These are phyloP conservation scores for Threskiornis aethiopicus DNA, from an alignment of 2,797 vertebrate genomes.

Conservation along the genomic window DNA sequence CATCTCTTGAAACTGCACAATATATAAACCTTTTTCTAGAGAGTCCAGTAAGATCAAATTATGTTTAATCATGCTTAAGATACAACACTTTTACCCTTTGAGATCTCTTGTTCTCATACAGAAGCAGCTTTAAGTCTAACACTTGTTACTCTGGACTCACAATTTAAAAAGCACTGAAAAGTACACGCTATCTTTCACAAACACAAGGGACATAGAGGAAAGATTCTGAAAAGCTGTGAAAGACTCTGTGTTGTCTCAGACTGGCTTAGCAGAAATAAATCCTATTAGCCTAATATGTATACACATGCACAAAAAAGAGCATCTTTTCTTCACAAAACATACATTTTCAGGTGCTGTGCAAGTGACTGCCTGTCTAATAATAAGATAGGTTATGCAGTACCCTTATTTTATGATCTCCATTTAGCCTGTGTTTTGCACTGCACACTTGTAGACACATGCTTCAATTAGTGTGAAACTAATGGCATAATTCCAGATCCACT, in stretches of 20 bases:
- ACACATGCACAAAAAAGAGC: not conserved
- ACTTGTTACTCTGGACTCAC: not conserved
- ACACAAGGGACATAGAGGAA: not conserved
- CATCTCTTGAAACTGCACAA: not conserved
- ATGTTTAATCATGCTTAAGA: not conserved
- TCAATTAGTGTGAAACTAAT: slow-evolving; percentile 60
- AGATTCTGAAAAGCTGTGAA: not conserved
- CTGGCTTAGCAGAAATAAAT: slow-evolving; percentile 19
- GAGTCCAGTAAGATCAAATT: not conserved
- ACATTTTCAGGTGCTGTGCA: not conserved
- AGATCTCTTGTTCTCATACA: not conserved
- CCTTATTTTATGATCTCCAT: not conserved
- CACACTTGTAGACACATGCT: slow-evolving; percentile 22
- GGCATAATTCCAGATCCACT: slow-evolving; percentile 20
- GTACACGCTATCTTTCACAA: not conserved
- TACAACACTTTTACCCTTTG: not conserved
- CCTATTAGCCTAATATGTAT: not conserved
- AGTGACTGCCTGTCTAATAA: not conserved
- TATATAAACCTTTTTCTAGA: not conserved
- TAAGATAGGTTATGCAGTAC: not conserved
- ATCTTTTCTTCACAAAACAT: not conserved
- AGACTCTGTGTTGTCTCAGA: not conserved
- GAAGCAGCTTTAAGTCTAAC: not conserved
- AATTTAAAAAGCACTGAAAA: not conserved
- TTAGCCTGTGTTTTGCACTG: not conserved